These are phyloP conservation scores for Gallinago nigripennis DNA, from an alignment of 2,797 vertebrate species.

Conservation along the genomic window DNA sequence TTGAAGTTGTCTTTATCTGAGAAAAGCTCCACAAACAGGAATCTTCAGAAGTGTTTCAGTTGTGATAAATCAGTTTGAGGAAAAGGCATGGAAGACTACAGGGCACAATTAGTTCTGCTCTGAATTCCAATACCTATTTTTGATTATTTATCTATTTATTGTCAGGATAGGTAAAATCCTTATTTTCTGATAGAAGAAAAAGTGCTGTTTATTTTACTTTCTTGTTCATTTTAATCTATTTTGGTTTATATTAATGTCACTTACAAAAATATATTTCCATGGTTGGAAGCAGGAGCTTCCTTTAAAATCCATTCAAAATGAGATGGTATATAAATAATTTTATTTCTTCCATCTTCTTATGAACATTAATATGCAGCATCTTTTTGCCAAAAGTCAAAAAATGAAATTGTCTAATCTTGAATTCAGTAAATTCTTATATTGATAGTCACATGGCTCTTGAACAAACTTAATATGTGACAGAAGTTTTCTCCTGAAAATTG, in stretches of 20 bases:
- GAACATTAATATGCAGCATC: background rate
- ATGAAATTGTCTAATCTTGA: background rate
- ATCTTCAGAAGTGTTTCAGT: slow-evolving; percentile 1
- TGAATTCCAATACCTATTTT: background rate
- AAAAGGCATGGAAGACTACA: background rate
- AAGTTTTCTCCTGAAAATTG: background rate
- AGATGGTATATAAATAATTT: background rate
- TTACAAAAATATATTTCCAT: background rate
- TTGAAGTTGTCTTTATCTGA: slow-evolving; percentile 1
- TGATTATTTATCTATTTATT: background rate
- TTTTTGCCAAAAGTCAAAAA: background rate
- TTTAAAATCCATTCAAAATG: background rate
- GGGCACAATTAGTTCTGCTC: background rate
- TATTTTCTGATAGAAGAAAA: background rate
- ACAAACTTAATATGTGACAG: background rate
- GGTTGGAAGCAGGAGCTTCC: background rate
- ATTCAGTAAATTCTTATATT: background rate
- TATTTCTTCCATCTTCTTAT: background rate
- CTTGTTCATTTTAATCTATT: fast-evolving
- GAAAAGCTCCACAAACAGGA: background rate
- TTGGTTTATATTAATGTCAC: background rate
- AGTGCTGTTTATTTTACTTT: background rate
- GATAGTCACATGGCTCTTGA: background rate
- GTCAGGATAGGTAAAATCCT: background rate
- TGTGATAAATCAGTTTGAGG: background rate